Evolutionary conservation across 2,113 vertebrate genomes (phyloP).

Genomic region (Cinclus mexicanus): DNA sequence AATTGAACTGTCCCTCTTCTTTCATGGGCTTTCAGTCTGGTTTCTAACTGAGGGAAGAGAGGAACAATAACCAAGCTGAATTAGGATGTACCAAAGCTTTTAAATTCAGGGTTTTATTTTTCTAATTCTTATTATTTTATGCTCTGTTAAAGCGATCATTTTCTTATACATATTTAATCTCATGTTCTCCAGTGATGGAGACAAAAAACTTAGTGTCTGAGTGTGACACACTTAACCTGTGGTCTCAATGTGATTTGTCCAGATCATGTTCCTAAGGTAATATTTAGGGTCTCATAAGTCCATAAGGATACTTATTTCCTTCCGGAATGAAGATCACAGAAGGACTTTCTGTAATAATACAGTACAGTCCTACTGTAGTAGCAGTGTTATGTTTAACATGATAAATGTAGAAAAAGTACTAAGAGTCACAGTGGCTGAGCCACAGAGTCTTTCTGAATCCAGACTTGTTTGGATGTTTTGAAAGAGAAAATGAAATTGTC

Average conservation of each 20-base stretch:
- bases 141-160: neutral
- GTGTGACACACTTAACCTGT: neutral
- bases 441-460: neutral
- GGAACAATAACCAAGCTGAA: neutral
- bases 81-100: neutral
- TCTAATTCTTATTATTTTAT: neutral
- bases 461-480: slow-evolving; percentile 4
- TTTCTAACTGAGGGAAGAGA: neutral
- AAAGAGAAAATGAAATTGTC: slow-evolving; percentile 41
- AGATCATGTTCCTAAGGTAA: neutral
- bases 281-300: neutral
- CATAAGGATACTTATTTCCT: neutral
- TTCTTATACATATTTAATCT: neutral
- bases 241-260: neutral
- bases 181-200: neutral
- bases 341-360: neutral
- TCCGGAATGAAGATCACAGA: neutral
- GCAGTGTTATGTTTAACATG: neutral
- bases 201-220: neutral
- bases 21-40: neutral
- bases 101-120: neutral
- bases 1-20: neutral
- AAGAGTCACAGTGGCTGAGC: neutral
- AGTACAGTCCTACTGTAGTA: neutral
- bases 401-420: neutral